Percentiles rank a stretch among this genome's conserved stretches.
Evolutionary conservation across 2,797 vertebrate genomes (phyloP).

Genomic region (Galago senegalensis): DNA sequence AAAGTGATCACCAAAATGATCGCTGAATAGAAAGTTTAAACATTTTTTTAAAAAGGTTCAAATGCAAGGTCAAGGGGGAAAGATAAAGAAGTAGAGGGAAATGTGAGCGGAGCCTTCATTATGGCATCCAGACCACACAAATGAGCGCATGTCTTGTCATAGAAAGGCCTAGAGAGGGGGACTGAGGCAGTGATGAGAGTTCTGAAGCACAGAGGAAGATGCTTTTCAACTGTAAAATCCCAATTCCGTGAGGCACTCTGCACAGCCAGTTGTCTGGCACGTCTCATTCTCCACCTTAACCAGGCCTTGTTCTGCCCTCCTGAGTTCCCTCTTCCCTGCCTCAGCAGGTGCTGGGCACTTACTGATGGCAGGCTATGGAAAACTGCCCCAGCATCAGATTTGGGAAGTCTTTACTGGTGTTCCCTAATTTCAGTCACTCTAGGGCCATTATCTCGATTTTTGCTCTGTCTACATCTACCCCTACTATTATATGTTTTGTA

Average conservation of each 20-base stretch:
- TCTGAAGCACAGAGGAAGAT: neutral
- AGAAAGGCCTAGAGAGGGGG: neutral
- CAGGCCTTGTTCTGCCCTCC: neutral
- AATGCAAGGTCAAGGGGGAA: neutral
- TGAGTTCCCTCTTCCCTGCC: neutral
- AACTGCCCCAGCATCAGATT: neutral
- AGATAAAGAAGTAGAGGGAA: neutral
- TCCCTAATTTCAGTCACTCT: neutral
- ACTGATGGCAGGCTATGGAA: too few relatives aligned
- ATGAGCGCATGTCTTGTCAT: fast-evolving
- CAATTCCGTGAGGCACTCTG: neutral
- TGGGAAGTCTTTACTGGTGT: neutral
- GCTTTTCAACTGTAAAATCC: neutral
- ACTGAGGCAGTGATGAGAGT: neutral
- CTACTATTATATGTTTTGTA: neutral
- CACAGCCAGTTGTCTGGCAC: neutral
- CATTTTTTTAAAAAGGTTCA: neutral
- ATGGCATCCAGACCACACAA: fast-evolving
- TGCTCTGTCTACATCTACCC: fast-evolving
- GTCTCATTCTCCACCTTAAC: neutral
- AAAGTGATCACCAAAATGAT: neutral
- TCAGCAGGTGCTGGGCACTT: neutral
- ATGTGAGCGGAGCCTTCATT: fast-evolving
- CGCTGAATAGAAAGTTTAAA: neutral
- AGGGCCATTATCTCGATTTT: neutral